Evolutionary conservation across 2,888 invertebrate genomes (phyloP), one percentile per base, ranked within the genome.

Genomic region (Drosophila rubida): DNA sequence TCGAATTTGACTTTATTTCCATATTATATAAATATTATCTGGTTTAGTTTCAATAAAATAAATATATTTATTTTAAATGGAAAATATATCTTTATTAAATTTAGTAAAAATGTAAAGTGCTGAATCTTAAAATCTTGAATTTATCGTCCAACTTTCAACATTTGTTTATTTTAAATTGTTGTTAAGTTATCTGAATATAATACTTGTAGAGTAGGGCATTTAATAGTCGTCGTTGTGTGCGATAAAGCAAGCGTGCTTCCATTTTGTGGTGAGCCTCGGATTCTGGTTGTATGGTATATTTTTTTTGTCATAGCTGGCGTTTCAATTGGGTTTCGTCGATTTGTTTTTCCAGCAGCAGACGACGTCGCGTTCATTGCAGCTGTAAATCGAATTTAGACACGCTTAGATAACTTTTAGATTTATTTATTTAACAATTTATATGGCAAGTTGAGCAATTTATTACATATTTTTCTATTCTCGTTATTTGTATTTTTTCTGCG

Each of bases 381-480:
- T 78, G 72, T 84, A 84, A 78, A 84, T 80, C 82, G 85, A 84
- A 78, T 81, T 81, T 71, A 67, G 75, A 78, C 78, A 80, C 85
- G 80, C 85, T 84, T 84, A 78, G 85, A 78, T 84, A 81, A 71
- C 82, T 80, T 84, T 80, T 55, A 81, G 85, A 80, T 80, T 80
- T 84, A 84, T 84, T 84, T 84, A 75, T 78, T 80, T 84, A 65
- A 67, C 68, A 66, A 84, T 84, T 75, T 66, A 66, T 62, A 50
- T 68, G 75, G 61, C 72, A 55, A 71, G 65, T 63, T 62, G 44
- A 37, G 50, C 78, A 64, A 85, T 75, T 85, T 85, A 81, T 78
- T 65, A 58, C 62, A 57, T 39, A 50, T 57, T 37, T 55, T 53
- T 51, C 48, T 35, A 19, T 25, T 49, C 32, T 55, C 53, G 54